These are phyloP conservation scores for Cryptocheilus praepositus DNA, from an alignment of 2,888 invertebrate genomes.

Conservation along the genomic window DNA sequence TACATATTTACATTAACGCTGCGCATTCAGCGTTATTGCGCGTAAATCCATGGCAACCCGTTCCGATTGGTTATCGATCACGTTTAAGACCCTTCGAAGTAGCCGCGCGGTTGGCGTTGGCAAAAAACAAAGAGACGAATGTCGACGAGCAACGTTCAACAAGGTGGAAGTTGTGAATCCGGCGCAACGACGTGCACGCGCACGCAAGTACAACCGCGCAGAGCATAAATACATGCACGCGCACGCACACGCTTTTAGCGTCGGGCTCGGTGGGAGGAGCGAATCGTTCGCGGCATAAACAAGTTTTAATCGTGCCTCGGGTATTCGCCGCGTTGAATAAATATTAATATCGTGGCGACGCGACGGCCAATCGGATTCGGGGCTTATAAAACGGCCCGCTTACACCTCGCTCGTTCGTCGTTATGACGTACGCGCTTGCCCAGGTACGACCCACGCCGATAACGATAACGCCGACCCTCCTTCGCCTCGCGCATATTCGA, in stretches of 20 bases:
- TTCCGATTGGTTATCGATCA: no score
- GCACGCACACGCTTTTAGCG: constrained; percentile 40
- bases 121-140: no score
- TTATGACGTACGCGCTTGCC: constrained; percentile 22
- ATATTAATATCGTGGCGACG: constrained; percentile 70
- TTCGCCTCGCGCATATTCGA: constrained; percentile 23
- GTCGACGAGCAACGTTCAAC: background rate
- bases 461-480: constrained; percentile 35
- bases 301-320: constrained; percentile 70
- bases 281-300: constrained; percentile 68
- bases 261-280: constrained; percentile 63
- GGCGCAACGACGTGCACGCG: background rate
- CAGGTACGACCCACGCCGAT: constrained; percentile 21
- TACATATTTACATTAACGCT: no score
- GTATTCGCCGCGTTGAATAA: constrained; percentile 71
- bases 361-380: constrained; percentile 67
- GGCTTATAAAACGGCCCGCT: constrained; percentile 59
- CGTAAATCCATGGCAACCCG: no score
- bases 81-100: no score
- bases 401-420: constrained; percentile 46
- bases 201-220: background rate
- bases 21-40: no score
- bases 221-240: background rate
- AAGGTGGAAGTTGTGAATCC: background rate
- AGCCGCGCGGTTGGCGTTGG: constrained; percentile 56